Evolutionary conservation across 64 coral and sea anemone genomes (phyloP).

Genomic region (Porites australiensis): DNA sequence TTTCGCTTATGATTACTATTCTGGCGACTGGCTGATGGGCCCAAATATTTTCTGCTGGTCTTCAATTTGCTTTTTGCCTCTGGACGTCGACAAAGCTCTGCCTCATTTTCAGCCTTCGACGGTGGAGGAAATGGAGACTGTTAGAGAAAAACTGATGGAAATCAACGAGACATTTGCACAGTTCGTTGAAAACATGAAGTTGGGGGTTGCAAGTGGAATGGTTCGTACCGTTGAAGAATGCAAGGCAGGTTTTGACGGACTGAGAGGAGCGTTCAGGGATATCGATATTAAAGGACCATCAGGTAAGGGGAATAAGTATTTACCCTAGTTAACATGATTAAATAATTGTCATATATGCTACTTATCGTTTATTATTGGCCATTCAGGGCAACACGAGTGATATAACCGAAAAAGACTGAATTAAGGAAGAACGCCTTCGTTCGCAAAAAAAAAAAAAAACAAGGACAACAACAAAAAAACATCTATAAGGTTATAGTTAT

Average conservation of each 20-base stretch:
- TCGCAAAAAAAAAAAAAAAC: too few species aligned
- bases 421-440: too few species aligned
- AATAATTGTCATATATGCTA: not conserved
- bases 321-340: not conserved
- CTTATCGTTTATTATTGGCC: not conserved
- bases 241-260: slow-evolving; percentile 52
- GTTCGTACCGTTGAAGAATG: slow-evolving; percentile 64
- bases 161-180: slow-evolving; percentile 64
- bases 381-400: not conserved
- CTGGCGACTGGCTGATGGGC: slow-evolving; percentile 64
- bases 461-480: too few species aligned
- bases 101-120: slow-evolving; percentile 36
- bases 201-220: slow-evolving; percentile 63
- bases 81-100: not conserved
- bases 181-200: slow-evolving; percentile 55
- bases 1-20: slow-evolving; percentile 68
- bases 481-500: too few species aligned
- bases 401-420: too few species aligned
- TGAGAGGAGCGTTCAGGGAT: slow-evolving; percentile 29
- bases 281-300: slow-evolving; percentile 8
- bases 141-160: slow-evolving; percentile 39
- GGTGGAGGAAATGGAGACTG: slow-evolving; percentile 47
- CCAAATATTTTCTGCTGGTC: slow-evolving; percentile 74
- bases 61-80: slow-evolving; percentile 24
- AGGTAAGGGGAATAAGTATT: slow-evolving; percentile 12